Evolutionary conservation across 2,113 vertebrate genomes (phyloP), one percentile per base, ranked within the genome.

Genomic region (Notiomystis cincta): DNA sequence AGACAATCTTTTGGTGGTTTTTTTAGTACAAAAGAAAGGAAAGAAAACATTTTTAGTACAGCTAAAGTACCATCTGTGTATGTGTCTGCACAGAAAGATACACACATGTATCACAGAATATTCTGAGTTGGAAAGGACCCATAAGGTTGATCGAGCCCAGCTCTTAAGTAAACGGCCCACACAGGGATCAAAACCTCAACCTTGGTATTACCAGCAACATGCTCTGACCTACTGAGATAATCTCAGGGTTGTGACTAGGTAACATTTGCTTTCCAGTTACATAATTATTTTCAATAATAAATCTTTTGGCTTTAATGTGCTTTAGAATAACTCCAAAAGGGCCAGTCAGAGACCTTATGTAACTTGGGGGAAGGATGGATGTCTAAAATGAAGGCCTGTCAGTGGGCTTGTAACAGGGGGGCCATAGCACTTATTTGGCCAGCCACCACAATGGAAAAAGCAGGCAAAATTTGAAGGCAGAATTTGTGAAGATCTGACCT

Each of bases 71-170:
- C n/a, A 51, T 70, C 18, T 31, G 11, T 38, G 13, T 30, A 45
- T 18, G 8, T 42, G 45, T 21, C 60, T 75, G 42, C 51, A 82
- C 11, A 81, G 19, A 70, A 54, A 73, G 23, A 69, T 15, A 78
- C 4, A 62, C 11, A 38, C 3, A 51, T 33, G 22, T 35, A 64
- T 16, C 45, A 60, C 37, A 44, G 18, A 77, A 60, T 37, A 60
- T 37, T 58, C 33, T 67, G 27, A 18, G 22, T 4, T 51, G 27
- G 37, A 67, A 77, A 48, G 25, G 37, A 58, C 17, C 11, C 44
- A 86, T 13, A 58, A 33, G 3, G 7, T 15, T 27, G 27, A 77
- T 2, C 0, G 0, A 37, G 33, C 33, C 17, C 37, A 27, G 33
- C 27, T 37, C 37, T 77, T 15, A 44, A 10, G 8, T 31, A 33